Evolutionary conservation across 2,113 vertebrate genomes (phyloP).

Genomic region (Thunnus thynnus): DNA sequence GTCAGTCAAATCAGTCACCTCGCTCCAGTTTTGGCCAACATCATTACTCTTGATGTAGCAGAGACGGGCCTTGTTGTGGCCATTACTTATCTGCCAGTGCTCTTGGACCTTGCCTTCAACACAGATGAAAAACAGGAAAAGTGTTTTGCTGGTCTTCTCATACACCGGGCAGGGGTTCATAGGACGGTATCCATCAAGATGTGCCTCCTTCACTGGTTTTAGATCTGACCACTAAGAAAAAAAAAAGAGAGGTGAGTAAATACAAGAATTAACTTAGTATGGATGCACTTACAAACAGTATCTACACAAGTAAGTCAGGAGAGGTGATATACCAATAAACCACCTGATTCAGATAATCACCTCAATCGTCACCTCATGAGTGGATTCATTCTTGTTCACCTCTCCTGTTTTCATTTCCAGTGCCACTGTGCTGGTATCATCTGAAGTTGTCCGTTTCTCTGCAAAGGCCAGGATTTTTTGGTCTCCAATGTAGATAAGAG

Average conservation of each 20-base stretch:
- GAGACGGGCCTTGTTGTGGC: constrained; percentile 5
- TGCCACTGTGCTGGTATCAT: neutral
- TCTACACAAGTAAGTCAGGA: no score
- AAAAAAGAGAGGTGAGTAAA: neutral
- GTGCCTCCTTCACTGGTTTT: neutral
- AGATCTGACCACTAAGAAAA: constrained; percentile 4
- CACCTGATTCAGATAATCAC: neutral
- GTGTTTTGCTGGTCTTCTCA: neutral
- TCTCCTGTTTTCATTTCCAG: neutral
- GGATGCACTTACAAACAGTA: neutral
- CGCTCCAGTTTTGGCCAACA: constrained; percentile 20
- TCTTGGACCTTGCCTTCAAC: neutral
- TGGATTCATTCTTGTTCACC: neutral
- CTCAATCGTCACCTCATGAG: neutral
- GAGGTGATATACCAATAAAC: neutral
- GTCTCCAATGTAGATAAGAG: neutral
- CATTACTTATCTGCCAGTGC: neutral
- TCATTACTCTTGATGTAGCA: constrained; percentile 2
- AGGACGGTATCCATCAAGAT: neutral
- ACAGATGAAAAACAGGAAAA: constrained; percentile 47
- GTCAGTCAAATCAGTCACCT: neutral
- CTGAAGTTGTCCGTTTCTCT: neutral
- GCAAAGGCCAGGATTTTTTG: neutral
- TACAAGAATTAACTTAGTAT: neutral
- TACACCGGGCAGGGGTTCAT: constrained; percentile 40